Evolutionary conservation across 2,113 vertebrate genomes (phyloP).

Genomic region (Buteo buteo): DNA sequence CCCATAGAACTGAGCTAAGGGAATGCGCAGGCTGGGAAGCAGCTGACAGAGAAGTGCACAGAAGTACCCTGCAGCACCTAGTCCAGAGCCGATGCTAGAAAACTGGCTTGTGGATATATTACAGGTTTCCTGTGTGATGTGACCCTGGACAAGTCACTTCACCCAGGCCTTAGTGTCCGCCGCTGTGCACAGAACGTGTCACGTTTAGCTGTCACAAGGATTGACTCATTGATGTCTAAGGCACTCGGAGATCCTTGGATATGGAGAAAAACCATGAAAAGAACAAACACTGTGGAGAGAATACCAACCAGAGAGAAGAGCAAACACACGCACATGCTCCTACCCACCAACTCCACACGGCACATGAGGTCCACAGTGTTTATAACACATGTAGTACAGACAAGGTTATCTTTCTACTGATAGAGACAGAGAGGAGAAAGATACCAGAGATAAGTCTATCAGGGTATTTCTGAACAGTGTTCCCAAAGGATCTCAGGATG

Average conservation of each 20-base stretch:
- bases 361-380: background rate
- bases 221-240: background rate
- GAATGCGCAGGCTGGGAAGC: background rate
- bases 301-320: background rate
- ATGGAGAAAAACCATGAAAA: background rate
- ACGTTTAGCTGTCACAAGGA: background rate
- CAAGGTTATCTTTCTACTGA: conserved; percentile 36
- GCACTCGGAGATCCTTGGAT: background rate
- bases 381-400: conserved; percentile 31
- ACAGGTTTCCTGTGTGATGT: background rate
- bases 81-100: background rate
- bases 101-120: background rate
- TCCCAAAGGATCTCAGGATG: conserved; percentile 54
- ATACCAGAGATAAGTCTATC: background rate
- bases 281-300: background rate
- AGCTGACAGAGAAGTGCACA: background rate
- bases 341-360: background rate
- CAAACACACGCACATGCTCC: fast-evolving
- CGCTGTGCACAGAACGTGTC: background rate
- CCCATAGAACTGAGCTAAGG: background rate
- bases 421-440: conserved; percentile 22
- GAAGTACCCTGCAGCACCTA: background rate
- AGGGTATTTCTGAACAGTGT: conserved; percentile 30
- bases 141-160: background rate
- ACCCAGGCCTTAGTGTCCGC: background rate